Conservation (phyloP, 2,113 vertebrate genomes). For the Apteryx owenii region DNA sequence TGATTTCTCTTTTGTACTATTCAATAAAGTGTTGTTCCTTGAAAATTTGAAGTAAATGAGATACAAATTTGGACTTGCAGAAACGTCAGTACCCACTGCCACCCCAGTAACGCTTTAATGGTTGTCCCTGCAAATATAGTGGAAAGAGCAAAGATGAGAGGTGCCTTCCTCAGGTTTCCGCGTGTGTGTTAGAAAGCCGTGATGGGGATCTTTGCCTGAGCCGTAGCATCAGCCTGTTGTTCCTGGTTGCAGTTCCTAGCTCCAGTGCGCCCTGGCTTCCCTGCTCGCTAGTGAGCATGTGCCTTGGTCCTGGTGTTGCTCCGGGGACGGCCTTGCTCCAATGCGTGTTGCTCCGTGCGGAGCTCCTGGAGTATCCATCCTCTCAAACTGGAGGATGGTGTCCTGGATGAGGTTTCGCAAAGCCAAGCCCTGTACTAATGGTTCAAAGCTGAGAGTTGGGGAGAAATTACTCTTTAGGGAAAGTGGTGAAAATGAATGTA, state of each 20-base stretch:
- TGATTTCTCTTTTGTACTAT: not conserved
- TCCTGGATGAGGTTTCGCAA: not conserved
- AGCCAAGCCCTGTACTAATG: rapidly evolving
- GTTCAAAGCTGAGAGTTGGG: too few relatives aligned
- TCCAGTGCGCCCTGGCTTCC: not conserved
- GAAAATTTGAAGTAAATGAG: not conserved
- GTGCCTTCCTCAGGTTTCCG: not conserved
- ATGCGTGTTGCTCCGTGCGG: rapidly evolving
- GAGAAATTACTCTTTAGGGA: not conserved
- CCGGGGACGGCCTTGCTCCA: not conserved
- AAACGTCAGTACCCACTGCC: not conserved
- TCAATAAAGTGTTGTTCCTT: not conserved
- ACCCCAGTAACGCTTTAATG: not conserved
- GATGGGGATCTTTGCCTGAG: not conserved
- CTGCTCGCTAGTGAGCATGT: not conserved
- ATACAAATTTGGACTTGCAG: not conserved
- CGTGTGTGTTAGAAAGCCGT: rapidly evolving
- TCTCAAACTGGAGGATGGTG: not conserved
- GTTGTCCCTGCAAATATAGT: not conserved
- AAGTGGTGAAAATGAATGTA: not conserved
- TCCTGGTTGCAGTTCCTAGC: not conserved
- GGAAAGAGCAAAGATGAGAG: not conserved
- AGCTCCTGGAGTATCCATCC: not conserved
- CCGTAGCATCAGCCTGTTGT: not conserved
- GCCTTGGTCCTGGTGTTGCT: not conserved